Evolutionary conservation across 23 tunicate species (phyloP), one percentile per base, ranked within the genome.

Genomic region (Botrylloides violaceus): DNA sequence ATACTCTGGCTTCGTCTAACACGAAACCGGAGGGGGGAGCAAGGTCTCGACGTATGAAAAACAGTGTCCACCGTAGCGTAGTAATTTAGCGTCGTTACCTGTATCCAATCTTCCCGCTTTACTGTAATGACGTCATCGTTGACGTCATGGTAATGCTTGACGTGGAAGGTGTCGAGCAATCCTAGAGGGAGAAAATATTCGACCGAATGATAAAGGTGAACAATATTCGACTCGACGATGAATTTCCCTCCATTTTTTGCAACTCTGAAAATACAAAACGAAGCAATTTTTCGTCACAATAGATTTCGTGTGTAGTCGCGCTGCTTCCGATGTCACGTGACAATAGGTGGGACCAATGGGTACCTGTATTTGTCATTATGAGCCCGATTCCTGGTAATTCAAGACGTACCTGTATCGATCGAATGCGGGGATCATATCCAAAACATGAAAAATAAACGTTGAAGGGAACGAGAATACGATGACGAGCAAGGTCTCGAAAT

Each of bases 121-220:
- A 58, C 66, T 0, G 4, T 49, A 3, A 88, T 47, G 29, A 81
- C 83, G 27, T 77, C 83, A 48, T 59, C 73, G 18, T 63, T 29
- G 34, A 81, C 96, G 57, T 84, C 96, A 2, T 33, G 73, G 63
- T 88, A 88, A 27, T 72, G 48, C 61, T 88, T 88, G 29, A 88
- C 96, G 38, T 88, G 96, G 58, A 88, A 81, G 2, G 96, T 88
- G 70, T 88, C 96, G 3, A 88, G 71, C 24, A 77, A 72, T 2
- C 65, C 73, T 1, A 88, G 39, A 12, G 96, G 96, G 65, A 80
- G 65, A 0, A 79, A 25, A 39, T 88, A 88, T 53, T 80, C 86
- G 29, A 80, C 32, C 28, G 86, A 53, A 21, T 87, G 26, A 49
- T 29, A 21, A 23, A 58, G 12, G 26, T 23, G 23, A 29, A 23